Evolutionary conservation across 1,140 invertebrate species (phyloP).

Genomic region (Drosophila ananassae): DNA sequence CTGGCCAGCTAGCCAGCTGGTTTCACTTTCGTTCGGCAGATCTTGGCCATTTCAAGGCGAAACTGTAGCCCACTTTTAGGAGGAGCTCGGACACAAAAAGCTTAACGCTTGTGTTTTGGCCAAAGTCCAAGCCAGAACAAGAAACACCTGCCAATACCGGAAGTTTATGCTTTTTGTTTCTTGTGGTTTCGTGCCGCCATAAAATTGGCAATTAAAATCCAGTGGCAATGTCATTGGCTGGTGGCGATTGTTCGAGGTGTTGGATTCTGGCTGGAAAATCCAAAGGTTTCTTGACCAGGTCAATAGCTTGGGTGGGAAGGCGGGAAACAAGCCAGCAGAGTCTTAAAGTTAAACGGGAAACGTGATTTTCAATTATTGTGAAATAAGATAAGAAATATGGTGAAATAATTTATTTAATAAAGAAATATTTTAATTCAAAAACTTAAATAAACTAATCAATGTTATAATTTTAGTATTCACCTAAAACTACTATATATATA

Average conservation of each 20-base stretch:
- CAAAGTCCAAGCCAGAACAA: constrained; percentile 47
- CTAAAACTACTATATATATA: not conserved
- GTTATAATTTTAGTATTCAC: not conserved
- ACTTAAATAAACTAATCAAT: too few relatives aligned
- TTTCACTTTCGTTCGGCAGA: constrained; percentile 76
- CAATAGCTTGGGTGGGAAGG: constrained; percentile 23
- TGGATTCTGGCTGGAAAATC: constrained; percentile 45
- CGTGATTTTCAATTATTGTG: not conserved
- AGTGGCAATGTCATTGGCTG: constrained; percentile 53
- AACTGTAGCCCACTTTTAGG: constrained; percentile 44
- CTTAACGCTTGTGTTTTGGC: constrained; percentile 17
- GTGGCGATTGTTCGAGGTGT: constrained; percentile 33
- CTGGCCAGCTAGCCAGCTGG: constrained; percentile 24
- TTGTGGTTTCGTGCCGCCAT: constrained; percentile 48
- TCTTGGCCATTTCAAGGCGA: not conserved
- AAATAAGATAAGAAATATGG: not conserved
- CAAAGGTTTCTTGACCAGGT: constrained; percentile 55
- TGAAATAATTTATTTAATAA: too few relatives aligned
- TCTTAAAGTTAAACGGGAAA: not conserved
- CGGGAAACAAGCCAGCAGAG: not conserved
- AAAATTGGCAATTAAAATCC: constrained; percentile 57
- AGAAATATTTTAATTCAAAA: too few relatives aligned
- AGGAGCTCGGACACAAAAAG: constrained; percentile 17
- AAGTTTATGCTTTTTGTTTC: constrained; percentile 43
- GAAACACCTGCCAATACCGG: constrained; percentile 42